phyloP scores from a whole-genome alignment of 2,113 vertebrate genomes.

The Hemiscyllium ocellatum region DNA sequence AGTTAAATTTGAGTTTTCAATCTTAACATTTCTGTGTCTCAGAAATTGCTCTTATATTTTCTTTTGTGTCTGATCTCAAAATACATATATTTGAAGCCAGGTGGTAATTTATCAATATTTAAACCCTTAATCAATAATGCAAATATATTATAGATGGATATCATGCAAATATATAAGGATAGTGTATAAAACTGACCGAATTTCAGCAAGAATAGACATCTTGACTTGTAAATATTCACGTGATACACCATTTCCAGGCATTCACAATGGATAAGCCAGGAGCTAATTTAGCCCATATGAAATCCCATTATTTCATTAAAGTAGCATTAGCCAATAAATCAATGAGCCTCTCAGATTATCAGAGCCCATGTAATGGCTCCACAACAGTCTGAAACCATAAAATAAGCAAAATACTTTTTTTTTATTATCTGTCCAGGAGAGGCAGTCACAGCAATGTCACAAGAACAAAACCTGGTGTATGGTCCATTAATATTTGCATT shows the following conservation, averaged over 20 bases:
- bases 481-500: background rate
- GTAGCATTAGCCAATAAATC: constrained; percentile 22
- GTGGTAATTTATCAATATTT: background rate
- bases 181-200: background rate
- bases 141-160: background rate
- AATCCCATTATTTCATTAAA: constrained; percentile 15
- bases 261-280: background rate
- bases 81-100: background rate
- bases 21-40: background rate
- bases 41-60: background rate
- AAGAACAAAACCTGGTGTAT: background rate
- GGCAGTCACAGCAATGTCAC: background rate
- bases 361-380: background rate
- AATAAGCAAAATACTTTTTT: background rate
- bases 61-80: background rate
- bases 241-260: background rate
- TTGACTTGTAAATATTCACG: background rate
- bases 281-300: background rate
- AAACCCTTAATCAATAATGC: background rate
- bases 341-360: background rate
- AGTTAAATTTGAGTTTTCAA: background rate
- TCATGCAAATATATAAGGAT: background rate
- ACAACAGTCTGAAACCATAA: background rate
- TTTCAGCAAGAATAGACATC: too few species aligned
- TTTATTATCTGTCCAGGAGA: background rate